A percentile compares a stretch with the other conserved stretches of the same genome.
Conservation (phyloP, 2,113 vertebrate genomes). For the Mormyrus lacerda region DNA sequence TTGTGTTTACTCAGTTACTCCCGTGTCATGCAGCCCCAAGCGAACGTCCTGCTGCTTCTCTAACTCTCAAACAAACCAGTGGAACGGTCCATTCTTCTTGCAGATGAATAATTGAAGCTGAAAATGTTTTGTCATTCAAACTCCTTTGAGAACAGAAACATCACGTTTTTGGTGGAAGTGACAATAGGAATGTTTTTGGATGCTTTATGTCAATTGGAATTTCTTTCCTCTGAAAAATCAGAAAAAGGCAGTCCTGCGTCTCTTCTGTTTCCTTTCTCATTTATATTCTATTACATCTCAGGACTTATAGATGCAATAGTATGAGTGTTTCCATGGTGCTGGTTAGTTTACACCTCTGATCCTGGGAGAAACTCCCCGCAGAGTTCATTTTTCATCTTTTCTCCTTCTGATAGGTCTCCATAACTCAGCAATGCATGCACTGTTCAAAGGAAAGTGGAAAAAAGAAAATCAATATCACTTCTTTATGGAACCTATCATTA, state of each 20-base stretch:
- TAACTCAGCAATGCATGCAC: constrained; percentile 46
- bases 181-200: constrained; percentile 38
- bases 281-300: constrained; percentile 26
- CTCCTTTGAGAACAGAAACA: constrained; percentile 15
- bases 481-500: constrained; percentile 55
- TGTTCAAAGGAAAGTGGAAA: constrained; percentile 54
- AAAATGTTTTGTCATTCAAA: constrained; percentile 25
- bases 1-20: not conserved
- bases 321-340: constrained; percentile 13
- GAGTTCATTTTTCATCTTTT: constrained; percentile 47
- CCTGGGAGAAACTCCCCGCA: constrained; percentile 36
- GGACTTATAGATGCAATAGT: constrained; percentile 18
- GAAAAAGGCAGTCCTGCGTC: constrained; percentile 29
- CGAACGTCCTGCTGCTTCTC: not conserved
- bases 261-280: not conserved
- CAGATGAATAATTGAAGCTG: constrained; percentile 23
- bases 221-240: constrained; percentile 31
- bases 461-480: constrained; percentile 51
- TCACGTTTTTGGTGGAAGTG: constrained; percentile 22
- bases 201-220: constrained; percentile 39
- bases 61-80: not conserved
- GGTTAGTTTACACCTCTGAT: constrained; percentile 44
- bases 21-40: not conserved
- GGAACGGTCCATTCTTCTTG: not conserved
- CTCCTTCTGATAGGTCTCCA: constrained; percentile 43